These are phyloP conservation scores for Drosophila saltans DNA, from an alignment of 1,140 invertebrate species.

Conservation along the genomic window DNA sequence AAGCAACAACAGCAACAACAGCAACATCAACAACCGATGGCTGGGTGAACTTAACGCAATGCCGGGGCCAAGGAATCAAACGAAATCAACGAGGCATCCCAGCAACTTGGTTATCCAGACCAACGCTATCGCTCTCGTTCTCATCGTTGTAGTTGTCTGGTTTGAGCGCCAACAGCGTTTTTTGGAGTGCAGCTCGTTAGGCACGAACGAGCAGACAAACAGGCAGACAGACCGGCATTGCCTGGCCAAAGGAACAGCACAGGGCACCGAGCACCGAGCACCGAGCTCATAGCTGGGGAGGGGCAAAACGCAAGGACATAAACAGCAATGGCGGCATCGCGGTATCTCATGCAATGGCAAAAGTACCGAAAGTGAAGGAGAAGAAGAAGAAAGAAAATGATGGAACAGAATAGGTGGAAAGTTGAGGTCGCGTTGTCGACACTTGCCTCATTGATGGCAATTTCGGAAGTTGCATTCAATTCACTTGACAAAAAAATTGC, in stretches of 20 bases:
- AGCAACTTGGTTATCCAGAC: slow-evolving; percentile 73
- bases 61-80: slow-evolving; percentile 53
- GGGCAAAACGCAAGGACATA: slow-evolving; percentile 62
- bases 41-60: slow-evolving; percentile 21
- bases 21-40: slow-evolving; percentile 26
- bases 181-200: slow-evolving; percentile 76
- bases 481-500: slow-evolving; percentile 18
- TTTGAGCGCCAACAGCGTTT: slow-evolving; percentile 48
- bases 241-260: slow-evolving; percentile 9
- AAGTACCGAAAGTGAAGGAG: neutral
- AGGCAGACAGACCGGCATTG: slow-evolving; percentile 38
- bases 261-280: no score
- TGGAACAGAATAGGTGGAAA: slow-evolving; percentile 7
- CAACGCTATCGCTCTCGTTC: slow-evolving; percentile 38
- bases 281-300: neutral
- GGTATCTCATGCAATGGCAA: slow-evolving; percentile 27
- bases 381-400: neutral
- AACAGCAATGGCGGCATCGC: slow-evolving; percentile 50
- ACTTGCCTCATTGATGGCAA: slow-evolving; percentile 64
- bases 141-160: slow-evolving; percentile 10
- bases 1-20: slow-evolving; percentile 42
- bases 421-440: slow-evolving; percentile 4
- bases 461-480: slow-evolving; percentile 62
- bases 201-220: slow-evolving; percentile 75
- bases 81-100: slow-evolving; percentile 75